These are phyloP conservation scores for Engraulis encrasicolus DNA, from an alignment of 2,113 vertebrate species.

Conservation along the genomic window DNA sequence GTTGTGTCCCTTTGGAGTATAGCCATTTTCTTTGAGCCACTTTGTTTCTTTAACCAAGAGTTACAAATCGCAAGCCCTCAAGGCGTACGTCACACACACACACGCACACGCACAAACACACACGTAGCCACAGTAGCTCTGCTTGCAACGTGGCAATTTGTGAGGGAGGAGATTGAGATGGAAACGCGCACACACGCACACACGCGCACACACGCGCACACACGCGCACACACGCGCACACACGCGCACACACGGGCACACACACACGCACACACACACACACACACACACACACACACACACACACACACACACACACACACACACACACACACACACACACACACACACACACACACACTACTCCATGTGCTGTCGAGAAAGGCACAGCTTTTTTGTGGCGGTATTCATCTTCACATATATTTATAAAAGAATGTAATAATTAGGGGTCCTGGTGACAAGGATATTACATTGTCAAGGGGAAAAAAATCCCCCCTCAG, in stretches of 20 bases:
- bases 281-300: background rate
- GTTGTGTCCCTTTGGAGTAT: slow-evolving; percentile 5
- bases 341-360: background rate
- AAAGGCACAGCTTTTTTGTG: background rate
- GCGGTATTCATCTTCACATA: background rate
- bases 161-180: slow-evolving; percentile 9
- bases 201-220: background rate
- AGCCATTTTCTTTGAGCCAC: background rate
- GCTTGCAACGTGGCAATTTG: slow-evolving; percentile 12
- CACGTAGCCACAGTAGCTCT: slow-evolving; percentile 36
- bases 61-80: background rate
- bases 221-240: background rate
- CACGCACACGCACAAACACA: background rate
- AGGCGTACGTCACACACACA: background rate
- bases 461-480: background rate
- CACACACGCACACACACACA: background rate
- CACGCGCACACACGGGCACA: background rate
- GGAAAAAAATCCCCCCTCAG: background rate
- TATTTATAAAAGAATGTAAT: slow-evolving; percentile 9
- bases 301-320: background rate
- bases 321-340: background rate
- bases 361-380: slow-evolving; percentile 6
- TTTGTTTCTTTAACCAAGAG: background rate
- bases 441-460: slow-evolving; percentile 3
- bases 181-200: background rate